A percentile compares a stretch with the other conserved stretches of the same genome.
Conservation (phyloP, 2,797 vertebrate genomes). For the Hyperoplus immaculatus region DNA sequence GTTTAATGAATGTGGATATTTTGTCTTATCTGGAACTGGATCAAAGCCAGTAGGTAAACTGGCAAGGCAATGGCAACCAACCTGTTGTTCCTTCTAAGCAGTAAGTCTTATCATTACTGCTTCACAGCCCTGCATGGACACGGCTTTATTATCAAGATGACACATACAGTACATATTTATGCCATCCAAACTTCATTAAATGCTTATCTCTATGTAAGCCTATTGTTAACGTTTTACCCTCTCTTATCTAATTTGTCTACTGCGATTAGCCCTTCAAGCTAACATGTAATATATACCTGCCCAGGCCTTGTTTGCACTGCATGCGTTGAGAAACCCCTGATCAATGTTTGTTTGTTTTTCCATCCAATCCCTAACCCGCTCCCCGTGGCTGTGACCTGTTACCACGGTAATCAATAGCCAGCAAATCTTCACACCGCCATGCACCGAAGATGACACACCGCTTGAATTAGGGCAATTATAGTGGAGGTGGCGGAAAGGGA, state of each 20-base stretch:
- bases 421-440: slow-evolving; percentile 33
- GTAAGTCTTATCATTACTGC: not conserved
- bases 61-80: not conserved
- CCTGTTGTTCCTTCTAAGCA: no score
- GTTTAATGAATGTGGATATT: not conserved
- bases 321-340: slow-evolving; percentile 29
- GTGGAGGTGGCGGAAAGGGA: slow-evolving; percentile 8
- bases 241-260: no score
- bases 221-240: not conserved
- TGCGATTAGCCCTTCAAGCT: not conserved
- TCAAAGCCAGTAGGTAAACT: not conserved
- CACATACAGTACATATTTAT: not conserved
- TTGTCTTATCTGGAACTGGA: not conserved
- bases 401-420: slow-evolving; percentile 62
- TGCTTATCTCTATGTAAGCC: no score
- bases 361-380: slow-evolving; percentile 30
- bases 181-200: no score
- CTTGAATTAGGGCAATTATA: slow-evolving; percentile 55
- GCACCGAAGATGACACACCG: slow-evolving; percentile 25
- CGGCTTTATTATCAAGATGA: not conserved
- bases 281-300: slow-evolving; percentile 10
- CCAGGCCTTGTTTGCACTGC: slow-evolving; percentile 4
- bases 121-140: not conserved
- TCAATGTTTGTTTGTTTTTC: slow-evolving; percentile 36
- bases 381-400: slow-evolving; percentile 48